phyloP scores from a whole-genome alignment of 2,888 invertebrate species.

The Sthenelais limicola region DNA sequence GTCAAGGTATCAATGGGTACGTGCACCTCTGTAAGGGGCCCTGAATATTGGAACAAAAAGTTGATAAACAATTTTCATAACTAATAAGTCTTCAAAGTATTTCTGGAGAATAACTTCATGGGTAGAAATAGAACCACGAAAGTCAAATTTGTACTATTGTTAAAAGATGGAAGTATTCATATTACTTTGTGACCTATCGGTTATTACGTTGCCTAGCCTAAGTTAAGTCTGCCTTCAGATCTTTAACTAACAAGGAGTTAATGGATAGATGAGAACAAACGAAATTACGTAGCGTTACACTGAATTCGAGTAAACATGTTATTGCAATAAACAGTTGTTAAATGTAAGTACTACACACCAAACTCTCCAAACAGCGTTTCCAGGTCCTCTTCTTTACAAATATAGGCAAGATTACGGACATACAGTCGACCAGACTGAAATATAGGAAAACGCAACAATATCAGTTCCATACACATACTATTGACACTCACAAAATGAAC shows the following conservation, averaged over 20 bases:
- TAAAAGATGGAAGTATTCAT: too few relatives aligned
- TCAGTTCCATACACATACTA: background rate
- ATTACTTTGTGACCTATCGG: too few relatives aligned
- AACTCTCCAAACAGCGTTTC: constrained; percentile 86
- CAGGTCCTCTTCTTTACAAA: constrained; percentile 88
- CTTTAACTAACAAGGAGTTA: too few relatives aligned
- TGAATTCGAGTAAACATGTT: too few relatives aligned
- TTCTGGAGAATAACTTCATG: too few relatives aligned
- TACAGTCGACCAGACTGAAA: constrained; percentile 88
- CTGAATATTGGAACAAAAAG: constrained; percentile 73
- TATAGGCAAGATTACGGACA: constrained; percentile 91
- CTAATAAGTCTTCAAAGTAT: too few relatives aligned
- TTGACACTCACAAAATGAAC: too few relatives aligned
- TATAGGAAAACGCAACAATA: background rate
- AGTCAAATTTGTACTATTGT: background rate
- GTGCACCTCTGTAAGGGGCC: constrained; percentile 88
- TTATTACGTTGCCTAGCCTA: too few relatives aligned
- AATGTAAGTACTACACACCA: constrained; percentile 75
- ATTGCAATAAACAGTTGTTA: background rate
- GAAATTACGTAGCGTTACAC: too few relatives aligned
- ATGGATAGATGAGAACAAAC: too few relatives aligned
- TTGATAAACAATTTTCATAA: too few relatives aligned
- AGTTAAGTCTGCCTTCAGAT: too few relatives aligned
- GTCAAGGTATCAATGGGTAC: constrained; percentile 89
- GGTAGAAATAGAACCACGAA: background rate